Evolutionary conservation across 2,113 vertebrate genomes (phyloP), one percentile per base, ranked within the genome.

Genomic region (Oenanthe melanoleuca): DNA sequence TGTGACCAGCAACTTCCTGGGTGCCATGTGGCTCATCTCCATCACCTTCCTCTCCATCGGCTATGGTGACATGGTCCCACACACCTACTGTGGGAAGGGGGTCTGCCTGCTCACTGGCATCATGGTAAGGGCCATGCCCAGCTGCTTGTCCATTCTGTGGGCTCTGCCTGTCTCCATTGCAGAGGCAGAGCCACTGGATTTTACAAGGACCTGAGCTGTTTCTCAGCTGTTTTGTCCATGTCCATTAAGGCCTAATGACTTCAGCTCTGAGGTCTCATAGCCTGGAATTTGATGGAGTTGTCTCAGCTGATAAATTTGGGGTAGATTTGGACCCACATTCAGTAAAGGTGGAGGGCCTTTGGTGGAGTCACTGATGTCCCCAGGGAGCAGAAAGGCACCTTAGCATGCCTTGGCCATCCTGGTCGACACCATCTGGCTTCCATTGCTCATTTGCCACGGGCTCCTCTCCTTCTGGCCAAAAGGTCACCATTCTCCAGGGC

Each of bases 11-110:
- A 99, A 99, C 98, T 99, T 99, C 96, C 98, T 99, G 96, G 98
- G 99, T 5, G 99, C 99, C 94, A 99, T 99, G 99, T 99, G 99
- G 99, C 98, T 99, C 72, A 99, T 99, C 97, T 99, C 99, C 96
- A 99, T 99, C 98, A 99, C 99, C 19, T 99, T 99, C 97, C 98
- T 99, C 70, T 99, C 99, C 97, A 99, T 99, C 3, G 99, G 99
- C 79, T 99, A 99, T 0, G 99, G 99, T 23, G 99, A 99, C 96
- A 99, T 99, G 99, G 99, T 99, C 45, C 99, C 99, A 12, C 99
- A 99, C 97, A 99, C 99, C 18, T 99, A 99, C 98, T 99, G 99
- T 65, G 99, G 99, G 91, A 99, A 99, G 95, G 99, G 99, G 23
- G 99, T 99, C 72, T 99, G 99, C 82, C 98, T 99, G n/a, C 98